phyloP scores from a whole-genome alignment of 2,797 vertebrate species.

The Anguilla anguilla region DNA sequence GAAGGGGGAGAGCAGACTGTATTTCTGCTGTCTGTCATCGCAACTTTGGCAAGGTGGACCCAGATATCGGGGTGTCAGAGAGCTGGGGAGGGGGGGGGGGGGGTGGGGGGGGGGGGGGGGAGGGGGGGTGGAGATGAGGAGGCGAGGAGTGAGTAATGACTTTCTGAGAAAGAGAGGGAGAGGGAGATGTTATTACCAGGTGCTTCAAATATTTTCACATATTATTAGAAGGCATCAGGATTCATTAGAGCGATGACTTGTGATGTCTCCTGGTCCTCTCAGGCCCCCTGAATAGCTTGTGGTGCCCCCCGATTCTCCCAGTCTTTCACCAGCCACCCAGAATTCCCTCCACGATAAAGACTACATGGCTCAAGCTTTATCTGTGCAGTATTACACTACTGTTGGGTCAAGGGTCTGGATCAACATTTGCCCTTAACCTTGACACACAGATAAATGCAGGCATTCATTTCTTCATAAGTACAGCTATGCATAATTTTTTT shows the following conservation, averaged over 20 bases:
- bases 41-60: slow-evolving; percentile 41
- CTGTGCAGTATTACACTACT: neutral
- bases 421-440: neutral
- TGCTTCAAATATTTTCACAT: slow-evolving; percentile 69
- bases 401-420: neutral
- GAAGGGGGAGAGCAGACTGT: slow-evolving; percentile 40
- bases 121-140: slow-evolving; percentile 35
- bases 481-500: neutral
- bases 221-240: slow-evolving; percentile 71
- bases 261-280: slow-evolving; percentile 12
- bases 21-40: slow-evolving; percentile 46
- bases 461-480: neutral
- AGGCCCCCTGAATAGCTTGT: slow-evolving; percentile 26
- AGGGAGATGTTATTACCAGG: slow-evolving; percentile 60
- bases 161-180: slow-evolving; percentile 49
- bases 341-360: neutral
- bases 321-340: neutral
- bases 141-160: slow-evolving; percentile 60
- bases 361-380: neutral
- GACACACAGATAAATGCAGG: neutral
- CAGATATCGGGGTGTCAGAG: slow-evolving; percentile 5
- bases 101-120: neutral
- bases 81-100: neutral
- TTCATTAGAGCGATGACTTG: slow-evolving; percentile 68
- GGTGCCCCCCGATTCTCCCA: neutral